Conservation (phyloP, 37 sponge, comb jelly and placozoan genomes). For the Diacarnus erythraeanus region DNA sequence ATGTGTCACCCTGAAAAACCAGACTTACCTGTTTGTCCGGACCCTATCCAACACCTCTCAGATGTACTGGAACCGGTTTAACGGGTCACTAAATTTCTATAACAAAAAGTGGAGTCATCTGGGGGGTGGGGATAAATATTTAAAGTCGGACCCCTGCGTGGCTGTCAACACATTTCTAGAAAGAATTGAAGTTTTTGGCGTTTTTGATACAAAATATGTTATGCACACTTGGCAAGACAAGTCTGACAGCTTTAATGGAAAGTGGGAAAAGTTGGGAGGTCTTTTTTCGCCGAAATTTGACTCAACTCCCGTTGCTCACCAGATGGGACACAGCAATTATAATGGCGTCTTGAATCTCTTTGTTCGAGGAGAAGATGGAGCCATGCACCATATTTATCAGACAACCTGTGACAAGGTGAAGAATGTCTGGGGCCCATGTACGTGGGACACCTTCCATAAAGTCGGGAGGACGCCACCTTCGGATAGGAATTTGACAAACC, state of each 20-base stretch:
- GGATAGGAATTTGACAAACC: slow-evolving; percentile 18
- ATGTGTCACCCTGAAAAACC: slow-evolving; percentile 6
- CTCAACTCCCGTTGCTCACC: slow-evolving; percentile 55
- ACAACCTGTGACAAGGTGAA: slow-evolving; percentile 69
- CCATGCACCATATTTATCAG: slow-evolving; percentile 55
- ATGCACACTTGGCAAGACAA: slow-evolving; percentile 73
- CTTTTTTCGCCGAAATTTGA: slow-evolving; percentile 45
- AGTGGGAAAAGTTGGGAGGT: slow-evolving; percentile 50
- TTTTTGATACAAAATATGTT: slow-evolving; percentile 14
- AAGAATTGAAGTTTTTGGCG: slow-evolving; percentile 58
- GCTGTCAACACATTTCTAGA: slow-evolving; percentile 48
- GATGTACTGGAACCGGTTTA: slow-evolving; percentile 9
- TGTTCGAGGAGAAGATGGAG: slow-evolving; percentile 51
- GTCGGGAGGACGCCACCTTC: slow-evolving; percentile 18
- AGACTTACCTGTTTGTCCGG: slow-evolving; percentile 45
- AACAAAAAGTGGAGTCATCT: slow-evolving; percentile 24
- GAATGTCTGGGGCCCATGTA: slow-evolving; percentile 78
- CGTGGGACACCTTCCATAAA: slow-evolving; percentile 45
- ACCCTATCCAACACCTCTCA: slow-evolving; percentile 41
- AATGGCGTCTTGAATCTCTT: slow-evolving; percentile 65
- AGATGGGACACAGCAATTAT: slow-evolving; percentile 52
- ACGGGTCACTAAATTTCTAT: background rate
- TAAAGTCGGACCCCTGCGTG: slow-evolving; percentile 38
- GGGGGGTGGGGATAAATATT: slow-evolving; percentile 3
- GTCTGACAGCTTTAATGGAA: slow-evolving; percentile 2